phyloP scores from a whole-genome alignment of 2,888 invertebrate species.

The Mesorhabditis sp. region DNA sequence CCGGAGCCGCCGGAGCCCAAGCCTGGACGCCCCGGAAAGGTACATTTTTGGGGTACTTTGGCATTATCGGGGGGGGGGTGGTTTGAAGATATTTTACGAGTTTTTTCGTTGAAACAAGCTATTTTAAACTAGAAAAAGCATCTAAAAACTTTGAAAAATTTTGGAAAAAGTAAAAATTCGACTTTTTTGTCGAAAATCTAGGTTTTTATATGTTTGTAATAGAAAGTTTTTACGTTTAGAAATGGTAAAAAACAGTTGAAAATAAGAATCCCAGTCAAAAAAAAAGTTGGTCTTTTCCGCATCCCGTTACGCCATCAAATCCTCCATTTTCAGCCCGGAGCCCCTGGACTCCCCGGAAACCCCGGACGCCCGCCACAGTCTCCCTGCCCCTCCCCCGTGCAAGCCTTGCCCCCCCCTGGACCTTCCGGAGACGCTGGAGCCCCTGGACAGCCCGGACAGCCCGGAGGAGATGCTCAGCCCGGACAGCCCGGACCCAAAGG shows the following conservation, averaged over 20 bases:
- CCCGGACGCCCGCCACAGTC: slow-evolving; percentile 26
- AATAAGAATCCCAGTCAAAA: no score
- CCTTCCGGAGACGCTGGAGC: slow-evolving; percentile 23
- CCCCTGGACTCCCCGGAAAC: slow-evolving; percentile 25
- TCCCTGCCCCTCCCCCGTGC: slow-evolving; percentile 28
- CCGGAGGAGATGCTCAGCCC: slow-evolving; percentile 22
- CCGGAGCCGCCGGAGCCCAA: not conserved
- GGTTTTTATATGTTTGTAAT: no score
- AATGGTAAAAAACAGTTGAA: no score
- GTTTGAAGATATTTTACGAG: no score
- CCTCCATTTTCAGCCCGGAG: slow-evolving; percentile 18
- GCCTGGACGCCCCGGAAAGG: slow-evolving; percentile 3
- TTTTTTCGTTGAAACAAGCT: no score
- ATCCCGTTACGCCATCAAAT: not conserved
- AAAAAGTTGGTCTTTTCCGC: not conserved
- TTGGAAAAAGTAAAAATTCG: no score
- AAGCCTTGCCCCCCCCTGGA: slow-evolving; percentile 24
- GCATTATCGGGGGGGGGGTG: no score
- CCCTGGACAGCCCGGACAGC: slow-evolving; percentile 19
- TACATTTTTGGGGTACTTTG: not conserved
- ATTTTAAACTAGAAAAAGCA: no score
- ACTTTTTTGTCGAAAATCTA: no score
- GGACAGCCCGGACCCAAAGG: slow-evolving; percentile 24
- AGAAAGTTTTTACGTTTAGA: no score
- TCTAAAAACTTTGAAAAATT: no score